Evolutionary conservation across 2,797 vertebrate genomes (phyloP), one percentile per base, ranked within the genome.

Genomic region (Sebastes cheni): DNA sequence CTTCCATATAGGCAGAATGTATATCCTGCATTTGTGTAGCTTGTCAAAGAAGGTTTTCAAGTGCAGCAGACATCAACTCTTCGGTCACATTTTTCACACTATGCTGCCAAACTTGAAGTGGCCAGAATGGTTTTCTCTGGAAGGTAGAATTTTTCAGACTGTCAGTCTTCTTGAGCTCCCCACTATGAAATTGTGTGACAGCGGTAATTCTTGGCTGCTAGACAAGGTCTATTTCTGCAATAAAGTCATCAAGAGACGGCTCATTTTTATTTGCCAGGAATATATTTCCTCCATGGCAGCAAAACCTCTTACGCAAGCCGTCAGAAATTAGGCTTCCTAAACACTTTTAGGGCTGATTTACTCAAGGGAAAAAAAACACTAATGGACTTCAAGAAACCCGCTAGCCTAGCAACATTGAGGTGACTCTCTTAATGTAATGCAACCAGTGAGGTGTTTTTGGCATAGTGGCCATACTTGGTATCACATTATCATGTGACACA

Each of bases 161-260:
- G 20, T 32, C 27, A 8, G 36, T 77, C 74, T 54, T 65, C 32
- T 14, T 62, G 34, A 71, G 8, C 36, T 70, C 32, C 3, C 55
- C 29, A 52, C 69, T 77, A 52, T 54, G 16, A 73, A 79, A 56
- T 20, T 56, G 8, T 79, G 52, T 65, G 58, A 72, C 74, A 67
- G 56, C 16, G 4, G 39, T n/a, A 50, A 75, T 69, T 60, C 34
- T 50, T 32, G 54, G 42, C 75, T 36, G 71, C 32, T 8, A 29
- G 25, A 67, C 18, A 2, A 8, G 0, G 29, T 10, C 12, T 59
- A 13, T 36, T 52, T 42, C 67, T 69, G 68, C 76, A 54, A 59
- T 23, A 14, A 25, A 56, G 27, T 52, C 54, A 66, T 55, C n/a
- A 4, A 60, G 27, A 59, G 67, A 61, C 2, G 11, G n/a, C 58